phyloP scores from a whole-genome alignment of 2,113 vertebrate genomes.

The Dicrurus megarhynchus region DNA sequence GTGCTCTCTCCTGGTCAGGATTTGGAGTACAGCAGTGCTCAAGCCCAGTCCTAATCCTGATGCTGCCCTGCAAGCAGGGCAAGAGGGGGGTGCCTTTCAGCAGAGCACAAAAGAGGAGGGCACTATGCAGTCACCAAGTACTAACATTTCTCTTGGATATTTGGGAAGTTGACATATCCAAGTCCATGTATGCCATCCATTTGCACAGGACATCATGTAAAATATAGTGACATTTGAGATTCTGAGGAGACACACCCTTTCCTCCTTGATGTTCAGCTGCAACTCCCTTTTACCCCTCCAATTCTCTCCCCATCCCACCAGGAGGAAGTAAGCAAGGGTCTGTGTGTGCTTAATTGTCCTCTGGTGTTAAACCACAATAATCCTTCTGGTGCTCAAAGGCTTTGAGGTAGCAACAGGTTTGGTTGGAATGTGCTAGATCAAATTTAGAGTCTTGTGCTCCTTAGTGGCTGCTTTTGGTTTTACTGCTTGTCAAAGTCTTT shows the following conservation, averaged over 20 bases:
- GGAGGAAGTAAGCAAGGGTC: not conserved
- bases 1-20: not conserved
- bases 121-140: not conserved
- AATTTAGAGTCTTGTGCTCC: not conserved
- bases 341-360: not conserved
- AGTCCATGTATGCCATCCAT: not conserved
- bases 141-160: not conserved
- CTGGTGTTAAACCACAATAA: not conserved
- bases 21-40: not conserved
- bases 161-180: not conserved
- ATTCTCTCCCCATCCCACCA: not conserved
- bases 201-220: not conserved
- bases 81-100: not conserved
- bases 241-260: not conserved
- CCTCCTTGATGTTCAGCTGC: not conserved
- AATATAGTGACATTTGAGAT: not conserved
- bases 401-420: not conserved
- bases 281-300: not conserved
- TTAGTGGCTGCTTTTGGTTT: not conserved
- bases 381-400: not conserved
- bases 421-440: not conserved
- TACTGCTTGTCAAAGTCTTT: not conserved
- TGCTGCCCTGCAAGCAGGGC: not conserved
- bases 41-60: not conserved
- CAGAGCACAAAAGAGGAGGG: not conserved